Conservation (phyloP, 2,113 vertebrate species). For the Corythaeola cristata region DNA sequence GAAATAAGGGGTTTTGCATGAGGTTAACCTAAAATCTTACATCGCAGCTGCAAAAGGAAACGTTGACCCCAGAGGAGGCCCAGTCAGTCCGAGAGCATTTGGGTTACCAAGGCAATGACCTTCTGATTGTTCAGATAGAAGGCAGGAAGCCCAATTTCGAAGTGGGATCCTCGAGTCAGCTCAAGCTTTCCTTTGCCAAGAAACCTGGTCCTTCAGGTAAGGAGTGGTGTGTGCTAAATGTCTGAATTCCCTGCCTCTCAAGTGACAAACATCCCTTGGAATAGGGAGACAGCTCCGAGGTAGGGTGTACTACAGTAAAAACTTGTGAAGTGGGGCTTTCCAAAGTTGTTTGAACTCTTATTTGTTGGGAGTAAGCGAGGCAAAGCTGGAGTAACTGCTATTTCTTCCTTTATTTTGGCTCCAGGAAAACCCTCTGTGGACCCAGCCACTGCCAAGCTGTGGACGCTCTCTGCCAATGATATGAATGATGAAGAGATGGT, state of each 20-base stretch:
- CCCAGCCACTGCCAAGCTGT: conserved; percentile 83
- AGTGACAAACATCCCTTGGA: neutral
- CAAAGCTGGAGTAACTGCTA: neutral
- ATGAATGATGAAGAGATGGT: conserved; percentile 91
- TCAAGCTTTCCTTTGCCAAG: conserved; percentile 84
- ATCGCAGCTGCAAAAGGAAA: conserved; percentile 75
- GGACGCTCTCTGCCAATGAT: conserved; percentile 91
- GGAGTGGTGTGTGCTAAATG: neutral
- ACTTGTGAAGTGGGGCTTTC: neutral
- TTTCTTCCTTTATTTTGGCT: neutral
- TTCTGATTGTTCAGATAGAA: conserved; percentile 76
- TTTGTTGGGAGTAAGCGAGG: neutral
- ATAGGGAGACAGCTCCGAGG: neutral
- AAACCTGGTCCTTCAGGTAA: conserved; percentile 71
- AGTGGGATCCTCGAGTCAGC: conserved; percentile 89
- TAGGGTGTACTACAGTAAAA: neutral
- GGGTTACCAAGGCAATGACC: conserved; percentile 74
- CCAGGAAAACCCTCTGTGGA: conserved; percentile 87
- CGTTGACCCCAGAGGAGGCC: conserved; percentile 70
- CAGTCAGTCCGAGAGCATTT: conserved; percentile 58
- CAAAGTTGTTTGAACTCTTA: neutral
- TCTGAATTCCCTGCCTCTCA: neutral
- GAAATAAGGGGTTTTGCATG: neutral
- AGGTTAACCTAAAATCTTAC: neutral
- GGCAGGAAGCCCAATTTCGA: conserved; percentile 91